Percentiles rank a stretch among this genome's conserved stretches.
Conservation (phyloP, 1,140 invertebrate genomes). For the Aleiodes sp. region DNA sequence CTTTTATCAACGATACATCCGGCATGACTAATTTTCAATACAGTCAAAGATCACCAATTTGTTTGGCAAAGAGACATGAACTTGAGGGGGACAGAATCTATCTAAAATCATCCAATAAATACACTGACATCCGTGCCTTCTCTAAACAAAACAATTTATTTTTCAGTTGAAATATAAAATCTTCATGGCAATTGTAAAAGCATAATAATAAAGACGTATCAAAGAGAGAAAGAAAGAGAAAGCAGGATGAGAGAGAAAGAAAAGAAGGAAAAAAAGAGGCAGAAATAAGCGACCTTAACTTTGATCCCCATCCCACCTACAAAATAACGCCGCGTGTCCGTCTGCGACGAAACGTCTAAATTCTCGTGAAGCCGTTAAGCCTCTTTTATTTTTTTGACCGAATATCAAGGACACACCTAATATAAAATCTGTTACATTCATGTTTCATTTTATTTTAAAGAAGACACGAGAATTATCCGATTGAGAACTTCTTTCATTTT, state of each 20-base stretch:
- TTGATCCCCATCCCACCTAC: conserved; percentile 30
- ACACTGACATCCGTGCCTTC: not conserved
- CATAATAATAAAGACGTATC: not conserved
- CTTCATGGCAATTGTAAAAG: no score
- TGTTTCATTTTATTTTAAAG: not conserved
- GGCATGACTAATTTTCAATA: no score
- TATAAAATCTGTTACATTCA: not conserved
- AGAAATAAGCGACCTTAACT: conserved; percentile 34
- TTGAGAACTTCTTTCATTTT: no score
- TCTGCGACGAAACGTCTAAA: conserved; percentile 29
- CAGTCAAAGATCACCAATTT: not conserved
- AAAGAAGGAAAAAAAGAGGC: not conserved
- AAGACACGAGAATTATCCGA: no score
- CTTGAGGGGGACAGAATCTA: no score
- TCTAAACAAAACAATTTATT: not conserved
- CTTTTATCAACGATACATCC: no score
- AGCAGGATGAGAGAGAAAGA: not conserved
- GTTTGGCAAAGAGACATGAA: not conserved
- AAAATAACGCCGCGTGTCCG: conserved; percentile 23
- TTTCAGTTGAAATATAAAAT: not conserved
- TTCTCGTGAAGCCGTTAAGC: conserved; percentile 35
- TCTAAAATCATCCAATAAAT: not conserved
- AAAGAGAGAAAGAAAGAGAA: not conserved
- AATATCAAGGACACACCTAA: conserved; percentile 27
- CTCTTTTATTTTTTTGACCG: conserved; percentile 23